phyloP scores from a whole-genome alignment of 2,888 invertebrate genomes.

The Nipponacmea schrenckii region DNA sequence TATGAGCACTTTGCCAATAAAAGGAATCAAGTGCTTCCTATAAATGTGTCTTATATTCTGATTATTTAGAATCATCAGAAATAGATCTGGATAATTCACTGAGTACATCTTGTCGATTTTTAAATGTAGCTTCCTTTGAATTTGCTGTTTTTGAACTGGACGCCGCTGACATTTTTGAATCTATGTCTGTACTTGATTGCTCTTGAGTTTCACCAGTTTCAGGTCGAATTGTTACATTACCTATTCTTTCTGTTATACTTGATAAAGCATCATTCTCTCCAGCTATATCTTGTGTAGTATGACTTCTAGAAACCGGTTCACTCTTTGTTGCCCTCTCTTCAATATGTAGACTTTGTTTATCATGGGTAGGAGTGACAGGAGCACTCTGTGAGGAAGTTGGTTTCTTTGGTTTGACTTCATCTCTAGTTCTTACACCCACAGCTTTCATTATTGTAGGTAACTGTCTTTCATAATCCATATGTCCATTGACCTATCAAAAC shows the following conservation, averaged over 20 bases:
- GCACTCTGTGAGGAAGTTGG: neutral
- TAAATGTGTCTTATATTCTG: neutral
- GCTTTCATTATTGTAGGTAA: conserved; percentile 71
- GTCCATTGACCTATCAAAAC: conserved; percentile 69
- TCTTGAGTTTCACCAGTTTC: neutral
- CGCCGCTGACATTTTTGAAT: too few relatives aligned
- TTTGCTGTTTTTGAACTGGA: neutral
- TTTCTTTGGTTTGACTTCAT: conserved; percentile 31
- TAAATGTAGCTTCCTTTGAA: neutral
- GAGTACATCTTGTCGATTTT: neutral
- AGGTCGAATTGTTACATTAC: neutral
- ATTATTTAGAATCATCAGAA: neutral
- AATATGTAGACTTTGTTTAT: neutral
- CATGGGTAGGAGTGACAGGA: neutral
- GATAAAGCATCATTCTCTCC: neutral
- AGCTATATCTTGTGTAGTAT: neutral
- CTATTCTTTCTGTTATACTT: neutral
- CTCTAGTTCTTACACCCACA: conserved; percentile 64
- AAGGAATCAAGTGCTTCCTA: too few relatives aligned
- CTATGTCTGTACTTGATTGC: too few relatives aligned
- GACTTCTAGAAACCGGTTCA: neutral
- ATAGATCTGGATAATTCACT: conserved; percentile 2
- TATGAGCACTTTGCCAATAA: too few relatives aligned
- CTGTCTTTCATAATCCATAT: conserved; percentile 74
- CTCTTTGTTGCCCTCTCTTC: neutral